A percentile compares a stretch with the other conserved stretches of the same genome.
Conservation (phyloP, 2,888 invertebrate species). For the Oligia latruncula region DNA sequence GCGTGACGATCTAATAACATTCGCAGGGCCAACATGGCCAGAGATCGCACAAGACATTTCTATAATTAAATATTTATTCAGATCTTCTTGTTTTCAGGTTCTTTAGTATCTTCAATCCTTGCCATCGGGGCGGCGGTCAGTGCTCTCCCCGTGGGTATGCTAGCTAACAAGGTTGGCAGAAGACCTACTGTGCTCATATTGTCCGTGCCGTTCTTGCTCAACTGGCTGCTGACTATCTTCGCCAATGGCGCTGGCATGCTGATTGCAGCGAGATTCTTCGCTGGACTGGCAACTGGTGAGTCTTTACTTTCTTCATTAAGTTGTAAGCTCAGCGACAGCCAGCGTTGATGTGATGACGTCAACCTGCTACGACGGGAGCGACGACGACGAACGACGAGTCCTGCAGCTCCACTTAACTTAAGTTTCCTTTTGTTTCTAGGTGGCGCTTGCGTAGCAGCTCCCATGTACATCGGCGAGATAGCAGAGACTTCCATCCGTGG, state of each 20-base stretch:
- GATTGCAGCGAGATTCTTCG: conserved; percentile 93
- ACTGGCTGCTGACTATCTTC: conserved; percentile 94
- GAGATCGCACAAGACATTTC: too few species aligned
- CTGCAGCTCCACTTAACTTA: background rate
- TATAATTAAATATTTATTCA: background rate
- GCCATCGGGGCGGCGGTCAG: conserved; percentile 94
- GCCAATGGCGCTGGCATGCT: conserved; percentile 91
- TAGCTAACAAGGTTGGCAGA: conserved; percentile 93
- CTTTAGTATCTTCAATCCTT: conserved; percentile 93
- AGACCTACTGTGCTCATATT: conserved; percentile 92
- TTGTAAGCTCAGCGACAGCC: background rate
- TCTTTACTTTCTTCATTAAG: background rate
- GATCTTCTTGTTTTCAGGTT: conserved; percentile 84
- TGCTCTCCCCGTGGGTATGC: conserved; percentile 93
- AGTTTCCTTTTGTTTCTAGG: conserved; percentile 85
- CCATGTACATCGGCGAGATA: conserved; percentile 97
- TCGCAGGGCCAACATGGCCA: too few species aligned
- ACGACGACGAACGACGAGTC: too few species aligned
- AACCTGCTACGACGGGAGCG: too few species aligned
- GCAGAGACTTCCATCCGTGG: conserved; percentile 95
- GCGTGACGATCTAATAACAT: too few species aligned
- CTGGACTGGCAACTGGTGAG: conserved; percentile 91
- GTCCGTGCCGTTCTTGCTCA: conserved; percentile 91
- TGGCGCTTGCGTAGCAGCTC: conserved; percentile 94
- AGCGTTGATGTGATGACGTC: too few species aligned